A percentile compares a stretch with the other conserved stretches of the same genome.
These are phyloP conservation scores for Montipora capricornis DNA, from an alignment of 64 coral and sea anemone species.

Conservation along the genomic window DNA sequence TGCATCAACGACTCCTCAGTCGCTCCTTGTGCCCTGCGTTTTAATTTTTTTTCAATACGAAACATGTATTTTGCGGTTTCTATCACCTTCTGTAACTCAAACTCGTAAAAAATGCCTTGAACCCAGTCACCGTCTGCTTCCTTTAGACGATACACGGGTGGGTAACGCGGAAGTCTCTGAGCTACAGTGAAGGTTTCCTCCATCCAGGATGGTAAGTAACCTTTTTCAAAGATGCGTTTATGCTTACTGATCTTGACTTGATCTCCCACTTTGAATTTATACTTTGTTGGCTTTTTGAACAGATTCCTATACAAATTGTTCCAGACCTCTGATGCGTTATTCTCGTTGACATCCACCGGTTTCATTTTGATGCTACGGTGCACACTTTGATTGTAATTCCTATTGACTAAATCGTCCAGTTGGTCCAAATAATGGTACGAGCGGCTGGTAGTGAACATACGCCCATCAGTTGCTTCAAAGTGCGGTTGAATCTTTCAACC, in stretches of 20 bases:
- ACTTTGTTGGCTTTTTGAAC: too few relatives aligned
- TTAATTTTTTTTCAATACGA: slow-evolving; percentile 17
- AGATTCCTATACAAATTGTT: too few relatives aligned
- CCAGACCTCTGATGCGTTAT: too few relatives aligned
- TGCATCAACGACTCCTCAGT: not conserved
- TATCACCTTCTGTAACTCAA: too few relatives aligned
- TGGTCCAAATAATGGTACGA: not conserved
- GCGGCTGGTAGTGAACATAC: slow-evolving; percentile 13
- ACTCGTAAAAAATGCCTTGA: not conserved
- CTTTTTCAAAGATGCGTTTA: too few relatives aligned
- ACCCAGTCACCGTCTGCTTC: slow-evolving; percentile 13
- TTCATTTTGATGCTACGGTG: too few relatives aligned
- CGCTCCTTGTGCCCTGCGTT: not conserved
- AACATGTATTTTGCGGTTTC: not conserved
- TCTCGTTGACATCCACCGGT: too few relatives aligned
- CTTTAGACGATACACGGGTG: not conserved
- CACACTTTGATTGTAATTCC: slow-evolving; percentile 30
- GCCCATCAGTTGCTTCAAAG: slow-evolving; percentile 37
- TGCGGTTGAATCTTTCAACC: slow-evolving; percentile 22
- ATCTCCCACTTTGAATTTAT: too few relatives aligned
- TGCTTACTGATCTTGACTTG: too few relatives aligned
- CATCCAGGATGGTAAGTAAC: not conserved
- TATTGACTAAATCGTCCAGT: slow-evolving; percentile 13
- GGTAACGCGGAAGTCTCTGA: slow-evolving; percentile 1
- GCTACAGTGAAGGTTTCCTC: slow-evolving; percentile 48